A percentile compares a stretch with the other conserved stretches of the same genome.
phyloP scores from a whole-genome alignment of 2,888 invertebrate species.

The Noctua janthe region DNA sequence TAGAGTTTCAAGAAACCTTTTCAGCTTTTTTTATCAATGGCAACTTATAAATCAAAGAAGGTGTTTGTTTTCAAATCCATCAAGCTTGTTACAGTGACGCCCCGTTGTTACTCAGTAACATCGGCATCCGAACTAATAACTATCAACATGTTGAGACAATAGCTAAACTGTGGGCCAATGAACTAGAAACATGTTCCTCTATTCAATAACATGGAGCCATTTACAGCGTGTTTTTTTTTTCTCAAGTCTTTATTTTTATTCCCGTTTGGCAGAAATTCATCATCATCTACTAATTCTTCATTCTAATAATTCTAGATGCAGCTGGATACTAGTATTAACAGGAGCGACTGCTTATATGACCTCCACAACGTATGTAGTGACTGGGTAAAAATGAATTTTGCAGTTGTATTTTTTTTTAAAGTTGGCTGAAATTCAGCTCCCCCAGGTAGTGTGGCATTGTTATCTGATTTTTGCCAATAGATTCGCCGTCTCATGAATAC shows the following conservation, averaged over 20 bases:
- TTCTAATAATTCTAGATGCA: neutral
- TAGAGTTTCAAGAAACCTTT: no score
- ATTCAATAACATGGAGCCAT: constrained; percentile 9
- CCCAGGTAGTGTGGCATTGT: neutral
- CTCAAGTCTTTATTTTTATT: neutral
- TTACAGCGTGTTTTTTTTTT: constrained; percentile 25
- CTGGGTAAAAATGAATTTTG: neutral
- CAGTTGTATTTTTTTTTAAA: neutral
- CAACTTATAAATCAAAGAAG: neutral
- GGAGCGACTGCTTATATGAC: neutral
- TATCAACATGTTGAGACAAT: constrained; percentile 46
- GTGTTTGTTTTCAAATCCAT: constrained; percentile 14
- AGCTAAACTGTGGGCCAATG: constrained; percentile 43
- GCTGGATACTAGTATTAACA: neutral
- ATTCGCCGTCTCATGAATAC: neutral
- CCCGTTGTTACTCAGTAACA: neutral
- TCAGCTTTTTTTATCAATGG: neutral
- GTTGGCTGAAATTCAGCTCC: neutral
- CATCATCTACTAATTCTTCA: no score
- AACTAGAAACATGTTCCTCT: constrained; percentile 52
- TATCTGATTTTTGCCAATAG: neutral
- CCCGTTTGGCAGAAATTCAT: neutral
- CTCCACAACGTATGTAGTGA: neutral
- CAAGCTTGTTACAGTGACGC: neutral
- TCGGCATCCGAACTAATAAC: neutral